Evolutionary conservation across 2,113 vertebrate species (phyloP), one percentile per base, ranked within the genome.

Genomic region (Egretta garzetta): DNA sequence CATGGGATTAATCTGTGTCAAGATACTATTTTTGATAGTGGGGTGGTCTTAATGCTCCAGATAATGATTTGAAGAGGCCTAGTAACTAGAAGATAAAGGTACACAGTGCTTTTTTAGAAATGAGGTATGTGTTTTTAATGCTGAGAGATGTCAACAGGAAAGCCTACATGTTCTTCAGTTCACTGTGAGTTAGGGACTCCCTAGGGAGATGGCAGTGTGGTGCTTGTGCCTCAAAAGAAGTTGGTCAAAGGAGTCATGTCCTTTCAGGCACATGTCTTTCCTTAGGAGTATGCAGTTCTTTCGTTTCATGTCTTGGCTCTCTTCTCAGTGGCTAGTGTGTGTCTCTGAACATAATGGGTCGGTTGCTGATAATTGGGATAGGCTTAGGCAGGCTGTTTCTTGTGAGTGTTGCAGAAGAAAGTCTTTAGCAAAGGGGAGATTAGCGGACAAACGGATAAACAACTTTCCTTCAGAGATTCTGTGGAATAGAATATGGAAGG

Each of bases 141-240:
- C 64, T 82, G 74, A 43, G 43, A n/a, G 33, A 4, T 33, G 23
- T 12, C 30, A 24, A 0, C 1, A 6, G 55, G 56, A 45, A 53
- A 27, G 6, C 37, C 20, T 22, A 2, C 2, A 0, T 0, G 0
- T 52, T 74, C 27, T 56, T 17, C 23, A 28, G n/a, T 10, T 82
- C 32, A 9, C 15, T 43, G 63, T 56, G 26, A 11, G 17, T 12
- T 13, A 6, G 15, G 59, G 37, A 21, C 18, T 18, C 32, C 1
- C 18, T 10, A 8, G 16, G 26, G 5, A 6, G 17, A 24, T 66
- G 37, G 32, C 62, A 75, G 21, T 20, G 4, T 7, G 23, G 19
- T 59, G n/a, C 49, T 50, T 74, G 30, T 39, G 26, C 24, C 33
- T 60, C n/a, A 53, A 14, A 50, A 62, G 67, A 56, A 37, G 21